Conservation (phyloP, 2,888 invertebrate genomes). For the Cepaea hortensis region DNA sequence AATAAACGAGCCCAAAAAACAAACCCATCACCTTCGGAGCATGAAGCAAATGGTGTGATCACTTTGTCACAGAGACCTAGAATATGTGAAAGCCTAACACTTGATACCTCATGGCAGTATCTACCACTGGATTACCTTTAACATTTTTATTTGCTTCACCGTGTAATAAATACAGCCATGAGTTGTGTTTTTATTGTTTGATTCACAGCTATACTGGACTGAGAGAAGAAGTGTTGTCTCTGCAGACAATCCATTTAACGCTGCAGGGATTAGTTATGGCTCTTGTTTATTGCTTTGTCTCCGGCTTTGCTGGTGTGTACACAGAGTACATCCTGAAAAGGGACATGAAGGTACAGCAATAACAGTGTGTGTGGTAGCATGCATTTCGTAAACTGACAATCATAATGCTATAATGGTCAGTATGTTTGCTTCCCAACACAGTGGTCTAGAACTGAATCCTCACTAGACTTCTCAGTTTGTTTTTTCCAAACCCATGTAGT, state of each 20-base stretch:
- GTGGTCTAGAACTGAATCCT: too few species aligned
- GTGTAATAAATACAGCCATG: background rate
- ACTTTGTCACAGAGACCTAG: background rate
- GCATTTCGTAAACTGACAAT: too few species aligned
- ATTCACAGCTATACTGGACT: slow-evolving; percentile 45
- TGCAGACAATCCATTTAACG: slow-evolving; percentile 67
- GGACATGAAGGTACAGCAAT: slow-evolving; percentile 56
- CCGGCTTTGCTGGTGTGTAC: slow-evolving; percentile 75
- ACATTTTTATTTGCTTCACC: background rate
- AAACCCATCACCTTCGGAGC: too few species aligned
- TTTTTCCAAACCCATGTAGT: too few species aligned
- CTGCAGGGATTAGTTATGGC: slow-evolving; percentile 73
- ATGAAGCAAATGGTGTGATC: too few species aligned
- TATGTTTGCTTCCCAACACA: too few species aligned
- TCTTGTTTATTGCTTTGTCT: slow-evolving; percentile 68
- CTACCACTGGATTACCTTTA: background rate
- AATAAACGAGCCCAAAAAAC: too few species aligned
- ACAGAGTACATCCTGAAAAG: slow-evolving; percentile 75
- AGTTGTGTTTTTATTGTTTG: background rate
- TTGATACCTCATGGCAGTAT: background rate
- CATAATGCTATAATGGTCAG: too few species aligned
- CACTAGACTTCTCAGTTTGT: too few species aligned
- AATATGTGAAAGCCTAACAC: background rate
- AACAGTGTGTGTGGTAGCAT: too few species aligned
- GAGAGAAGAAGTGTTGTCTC: slow-evolving; percentile 32